These are phyloP conservation scores for Megaceryle maxima DNA, from an alignment of 2,113 vertebrate genomes.

Conservation along the genomic window DNA sequence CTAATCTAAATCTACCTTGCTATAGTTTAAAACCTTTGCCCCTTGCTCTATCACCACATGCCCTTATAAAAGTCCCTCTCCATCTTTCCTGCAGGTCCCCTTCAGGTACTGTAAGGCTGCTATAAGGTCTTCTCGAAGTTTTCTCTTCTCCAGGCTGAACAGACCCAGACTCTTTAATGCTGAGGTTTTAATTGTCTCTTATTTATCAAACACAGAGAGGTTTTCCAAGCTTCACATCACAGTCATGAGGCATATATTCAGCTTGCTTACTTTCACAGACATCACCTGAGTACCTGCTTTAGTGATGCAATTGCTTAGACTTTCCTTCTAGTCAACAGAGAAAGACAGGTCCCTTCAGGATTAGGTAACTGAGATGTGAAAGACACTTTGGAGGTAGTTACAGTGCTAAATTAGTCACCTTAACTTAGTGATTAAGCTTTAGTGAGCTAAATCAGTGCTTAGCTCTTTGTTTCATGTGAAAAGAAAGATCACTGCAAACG, in stretches of 20 bases:
- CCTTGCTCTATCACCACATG: too few species aligned
- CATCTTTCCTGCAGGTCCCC: too few species aligned
- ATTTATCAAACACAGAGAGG: background rate
- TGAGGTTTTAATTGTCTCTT: background rate
- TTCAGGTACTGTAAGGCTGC: too few species aligned
- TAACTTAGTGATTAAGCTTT: conserved; percentile 24
- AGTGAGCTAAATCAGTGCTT: background rate
- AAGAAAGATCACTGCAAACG: background rate
- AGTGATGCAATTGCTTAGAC: background rate
- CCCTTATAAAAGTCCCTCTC: too few species aligned
- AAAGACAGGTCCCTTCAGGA: background rate
- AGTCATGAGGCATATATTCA: background rate
- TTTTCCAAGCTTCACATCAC: background rate
- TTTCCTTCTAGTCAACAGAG: background rate
- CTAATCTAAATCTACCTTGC: too few species aligned
- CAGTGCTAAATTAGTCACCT: conserved; percentile 15
- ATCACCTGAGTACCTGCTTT: background rate
- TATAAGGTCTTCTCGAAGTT: too few species aligned
- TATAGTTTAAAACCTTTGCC: too few species aligned
- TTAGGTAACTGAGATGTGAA: background rate
- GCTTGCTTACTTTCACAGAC: background rate
- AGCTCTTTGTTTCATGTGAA: conserved; percentile 1
- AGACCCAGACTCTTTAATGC: too few species aligned
- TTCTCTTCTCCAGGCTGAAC: too few species aligned
- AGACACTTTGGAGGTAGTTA: background rate